Evolutionary conservation across 2,888 invertebrate genomes (phyloP), one percentile per base, ranked within the genome.

Genomic region (Acholoe squamosa): DNA sequence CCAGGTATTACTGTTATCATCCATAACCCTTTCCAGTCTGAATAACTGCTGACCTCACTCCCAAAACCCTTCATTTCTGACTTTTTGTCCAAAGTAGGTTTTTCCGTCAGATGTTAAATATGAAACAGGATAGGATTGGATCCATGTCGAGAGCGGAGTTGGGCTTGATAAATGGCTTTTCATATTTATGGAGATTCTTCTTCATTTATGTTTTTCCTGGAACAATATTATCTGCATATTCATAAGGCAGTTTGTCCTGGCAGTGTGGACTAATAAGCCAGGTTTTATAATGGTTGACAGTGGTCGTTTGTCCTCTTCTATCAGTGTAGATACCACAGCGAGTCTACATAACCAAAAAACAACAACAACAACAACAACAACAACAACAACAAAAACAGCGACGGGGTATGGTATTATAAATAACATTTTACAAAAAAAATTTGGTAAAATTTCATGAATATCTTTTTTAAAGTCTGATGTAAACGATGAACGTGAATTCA

Each of bases 201-300:
- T n/a, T 61, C n/a, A 61, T 61, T 61, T 61, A n/a, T n/a, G 22
- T 61, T 61, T 61, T 61, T 61, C 61, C 61, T n/a, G 61, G 61
- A 61, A 61, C 61, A 61, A 61, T 61, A 61, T 61, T n/a, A n/a
- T 61, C 43, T 61, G 61, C 19, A 61, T 61, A 61, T 61, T 61
- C 61, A 61, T 61, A 61, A n/a, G 61, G 61, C 43, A 43, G 43
- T 43, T 43, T 43, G 43, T 61, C 61, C 61, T 19, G 61, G 61
- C n/a, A n/a, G 61, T 61, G 61, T n/a, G n/a, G 61, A 61, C 61
- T 61, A 61, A 61, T 61, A 61, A 61, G n/a, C 61, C n/a, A n/a
- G 61, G 61, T n/a, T 19, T n/a, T n/a, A n/a, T 61, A 61, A 61
- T n/a, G 61, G 43, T 43, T 43, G 43, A 43, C 43, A 43, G 43